Base-by-base conservation (phyloP, 2,888 invertebrate genomes). In the Torymus tubicola region DNA sequence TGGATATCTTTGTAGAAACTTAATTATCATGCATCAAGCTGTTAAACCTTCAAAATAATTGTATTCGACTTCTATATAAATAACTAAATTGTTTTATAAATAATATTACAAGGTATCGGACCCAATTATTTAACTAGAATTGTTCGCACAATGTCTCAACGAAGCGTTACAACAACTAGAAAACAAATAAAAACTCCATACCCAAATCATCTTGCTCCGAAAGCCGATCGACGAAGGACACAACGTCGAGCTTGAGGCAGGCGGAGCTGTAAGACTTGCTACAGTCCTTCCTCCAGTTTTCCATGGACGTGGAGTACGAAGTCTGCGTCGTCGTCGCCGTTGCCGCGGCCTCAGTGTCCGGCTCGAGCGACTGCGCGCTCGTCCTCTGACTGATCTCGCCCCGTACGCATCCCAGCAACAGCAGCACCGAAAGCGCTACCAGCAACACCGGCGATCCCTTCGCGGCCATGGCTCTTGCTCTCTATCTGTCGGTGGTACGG, bases 231-330 rank as follows among this genome's bases (percentile, higher is more conserved):
- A 96, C 92, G 86, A 96, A 94, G 4, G 95, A 95, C 1, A 96
- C 93, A 65, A 95, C 93, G 86, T 96, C 96, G 82, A 96, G 91
- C 88, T 96, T 96, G 58, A 96, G 91, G 87, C 96, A 96, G 87
- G 95, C 95, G 31, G 94, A 92, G 88, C 94, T 95, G 86, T 94
- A 94, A 0, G 92, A 91, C 31, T 92, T 92, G 58, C 92, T 92
- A 88, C 95, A 95, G 83, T 93, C 93, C 84, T 90, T 91, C 83
- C 78, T 89, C 82, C 89, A 83, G 18, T 79, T 87, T 31, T 89
- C 88, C 52, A 90, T 84, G 81, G 88, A 84, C 78, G 90, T 64
- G 1, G 31, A 60, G 5, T 57, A 57, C 2, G 60, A 57, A 2
- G 57, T 16, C 13, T 11, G 50, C 0, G 18, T 13, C 57, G n/a